phyloP scores from a whole-genome alignment of 2,888 invertebrate genomes.

The Andrena trimmerana region DNA sequence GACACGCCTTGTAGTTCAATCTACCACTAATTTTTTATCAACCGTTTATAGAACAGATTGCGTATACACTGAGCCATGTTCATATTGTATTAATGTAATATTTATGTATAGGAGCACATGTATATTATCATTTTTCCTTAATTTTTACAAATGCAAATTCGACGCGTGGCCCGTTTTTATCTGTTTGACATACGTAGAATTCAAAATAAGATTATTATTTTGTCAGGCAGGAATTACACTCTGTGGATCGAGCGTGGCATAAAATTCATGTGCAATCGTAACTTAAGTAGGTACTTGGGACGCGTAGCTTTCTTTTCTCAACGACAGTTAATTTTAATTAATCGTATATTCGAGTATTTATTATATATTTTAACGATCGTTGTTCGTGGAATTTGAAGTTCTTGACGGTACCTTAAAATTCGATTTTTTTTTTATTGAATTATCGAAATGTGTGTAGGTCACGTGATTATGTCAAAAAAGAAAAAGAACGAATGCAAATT shows the following conservation, averaged over 20 bases:
- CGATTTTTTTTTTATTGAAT: slow-evolving; percentile 6
- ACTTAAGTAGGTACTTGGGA: slow-evolving; percentile 47
- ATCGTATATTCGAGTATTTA: slow-evolving; percentile 34
- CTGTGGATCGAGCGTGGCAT: slow-evolving; percentile 8
- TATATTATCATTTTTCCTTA: slow-evolving; percentile 42
- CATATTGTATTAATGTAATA: slow-evolving; percentile 59
- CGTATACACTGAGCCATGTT: slow-evolving; percentile 62
- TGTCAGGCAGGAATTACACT: slow-evolving; percentile 25
- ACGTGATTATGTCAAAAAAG: slow-evolving; percentile 49
- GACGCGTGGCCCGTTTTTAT: slow-evolving; percentile 28
- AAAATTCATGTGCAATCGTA: slow-evolving; percentile 61
- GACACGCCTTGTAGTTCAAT: slow-evolving; percentile 32
- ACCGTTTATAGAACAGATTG: slow-evolving; percentile 46
- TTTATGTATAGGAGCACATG: slow-evolving; percentile 53
- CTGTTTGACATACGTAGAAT: not conserved
- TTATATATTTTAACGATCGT: slow-evolving; percentile 33
- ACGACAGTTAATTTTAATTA: slow-evolving; percentile 23
- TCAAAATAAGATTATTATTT: slow-evolving; percentile 5
- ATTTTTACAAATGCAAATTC: slow-evolving; percentile 32
- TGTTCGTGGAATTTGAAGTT: slow-evolving; percentile 10
- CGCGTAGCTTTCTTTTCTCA: slow-evolving; percentile 1
- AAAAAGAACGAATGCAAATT: slow-evolving; percentile 45
- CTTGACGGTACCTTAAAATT: slow-evolving; percentile 12
- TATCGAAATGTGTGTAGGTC: slow-evolving; percentile 30
- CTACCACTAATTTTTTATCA: slow-evolving; percentile 42